Percentiles rank a stretch among this genome's conserved stretches.
These are phyloP conservation scores for Phragmatobia fuliginosa DNA, from an alignment of 2,888 invertebrate species.

Conservation along the genomic window DNA sequence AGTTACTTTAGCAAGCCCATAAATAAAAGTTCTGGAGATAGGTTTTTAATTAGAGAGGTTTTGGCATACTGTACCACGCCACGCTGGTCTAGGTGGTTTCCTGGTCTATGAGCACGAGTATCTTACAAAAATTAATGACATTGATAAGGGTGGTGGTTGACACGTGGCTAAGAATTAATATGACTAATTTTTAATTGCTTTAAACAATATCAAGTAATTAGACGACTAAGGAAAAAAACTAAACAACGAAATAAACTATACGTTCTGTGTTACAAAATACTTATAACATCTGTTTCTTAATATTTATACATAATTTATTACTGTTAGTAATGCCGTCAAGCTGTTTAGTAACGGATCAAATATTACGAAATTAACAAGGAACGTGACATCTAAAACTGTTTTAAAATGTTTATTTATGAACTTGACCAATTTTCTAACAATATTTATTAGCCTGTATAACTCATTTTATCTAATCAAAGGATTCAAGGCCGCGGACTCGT, in stretches of 20 bases:
- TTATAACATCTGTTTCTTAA: constrained; percentile 26
- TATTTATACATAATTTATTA: constrained; percentile 32
- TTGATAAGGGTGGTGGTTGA: too few species aligned
- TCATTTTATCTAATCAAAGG: background rate
- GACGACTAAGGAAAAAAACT: background rate
- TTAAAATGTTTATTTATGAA: background rate
- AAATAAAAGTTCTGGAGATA: too few species aligned
- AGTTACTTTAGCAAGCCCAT: too few species aligned
- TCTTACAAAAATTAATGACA: too few species aligned
- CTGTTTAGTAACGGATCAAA: constrained; percentile 13
- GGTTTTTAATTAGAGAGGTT: too few species aligned
- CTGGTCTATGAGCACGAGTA: too few species aligned
- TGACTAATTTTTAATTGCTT: too few species aligned
- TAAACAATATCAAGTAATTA: too few species aligned
- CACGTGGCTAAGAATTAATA: too few species aligned
- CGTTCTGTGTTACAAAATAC: constrained; percentile 23
- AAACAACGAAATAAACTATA: background rate
- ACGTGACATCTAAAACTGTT: background rate
- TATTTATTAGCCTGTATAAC: background rate
- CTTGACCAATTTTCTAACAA: background rate
- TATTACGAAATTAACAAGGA: background rate
- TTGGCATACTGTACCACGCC: too few species aligned
- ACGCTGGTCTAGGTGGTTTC: too few species aligned
- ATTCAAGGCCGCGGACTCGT: background rate
- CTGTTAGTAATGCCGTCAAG: constrained; percentile 34